Conservation (phyloP, 2,888 invertebrate genomes). For the Dryadula phaetusa region DNA sequence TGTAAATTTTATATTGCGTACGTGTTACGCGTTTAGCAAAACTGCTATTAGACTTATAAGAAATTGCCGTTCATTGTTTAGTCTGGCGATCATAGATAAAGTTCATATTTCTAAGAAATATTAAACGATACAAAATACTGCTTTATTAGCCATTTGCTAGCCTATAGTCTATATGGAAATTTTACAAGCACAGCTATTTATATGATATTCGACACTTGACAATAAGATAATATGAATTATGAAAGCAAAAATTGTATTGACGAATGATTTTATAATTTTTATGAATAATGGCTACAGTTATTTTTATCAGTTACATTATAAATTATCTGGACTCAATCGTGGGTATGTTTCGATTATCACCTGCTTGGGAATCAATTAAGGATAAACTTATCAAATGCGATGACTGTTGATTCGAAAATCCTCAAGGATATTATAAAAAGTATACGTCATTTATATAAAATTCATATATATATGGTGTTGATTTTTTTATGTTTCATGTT, state of each 20-base stretch:
- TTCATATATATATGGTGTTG: not conserved
- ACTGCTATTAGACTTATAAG: conserved; percentile 35
- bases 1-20: conserved; percentile 58
- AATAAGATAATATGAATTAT: conserved; percentile 9
- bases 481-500: not conserved
- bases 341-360: conserved; percentile 54
- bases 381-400: conserved; percentile 58
- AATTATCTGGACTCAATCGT: conserved; percentile 22
- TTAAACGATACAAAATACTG: conserved; percentile 21
- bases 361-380: conserved; percentile 53
- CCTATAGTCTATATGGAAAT: conserved; percentile 6
- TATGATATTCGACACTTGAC: conserved; percentile 19
- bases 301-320: conserved; percentile 20
- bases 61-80: conserved; percentile 38
- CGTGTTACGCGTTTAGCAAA: conserved; percentile 47
- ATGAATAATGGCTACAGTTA: conserved; percentile 15
- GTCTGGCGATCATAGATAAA: conserved; percentile 33
- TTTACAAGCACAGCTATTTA: not conserved
- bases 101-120: conserved; percentile 27
- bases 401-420: conserved; percentile 58
- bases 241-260: conserved; percentile 5
- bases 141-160: conserved; percentile 8
- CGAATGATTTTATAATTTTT: conserved; percentile 13
- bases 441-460: not conserved
- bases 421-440: conserved; percentile 9